Conservation (phyloP, 2,888 invertebrate genomes). For the Chesias legatella region DNA sequence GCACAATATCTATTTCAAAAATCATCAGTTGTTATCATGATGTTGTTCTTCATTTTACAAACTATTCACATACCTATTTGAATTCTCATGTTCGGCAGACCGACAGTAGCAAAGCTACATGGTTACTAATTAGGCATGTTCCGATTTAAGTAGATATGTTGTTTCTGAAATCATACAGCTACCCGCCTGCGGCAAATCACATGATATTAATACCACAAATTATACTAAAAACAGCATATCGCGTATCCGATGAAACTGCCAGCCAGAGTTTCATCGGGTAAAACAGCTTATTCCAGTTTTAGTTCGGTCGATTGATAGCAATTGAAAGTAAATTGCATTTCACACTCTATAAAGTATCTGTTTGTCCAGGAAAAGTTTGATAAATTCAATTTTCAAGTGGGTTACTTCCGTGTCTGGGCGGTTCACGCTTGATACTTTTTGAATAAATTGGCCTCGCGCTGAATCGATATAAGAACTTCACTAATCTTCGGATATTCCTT, state of each 20-base stretch:
- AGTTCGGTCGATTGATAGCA: slow-evolving; percentile 52
- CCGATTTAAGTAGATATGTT: no score
- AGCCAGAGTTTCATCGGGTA: neutral
- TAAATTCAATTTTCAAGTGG: slow-evolving; percentile 75
- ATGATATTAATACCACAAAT: no score
- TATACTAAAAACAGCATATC: no score
- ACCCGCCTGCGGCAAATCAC: no score
- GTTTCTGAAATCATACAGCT: no score
- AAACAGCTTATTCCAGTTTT: slow-evolving; percentile 21
- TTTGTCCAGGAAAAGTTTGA: slow-evolving; percentile 74
- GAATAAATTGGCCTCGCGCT: slow-evolving; percentile 68
- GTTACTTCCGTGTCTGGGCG: slow-evolving; percentile 68
- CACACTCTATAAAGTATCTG: slow-evolving; percentile 74
- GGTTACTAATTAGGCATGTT: no score
- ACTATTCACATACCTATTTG: no score
- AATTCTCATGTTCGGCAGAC: no score
- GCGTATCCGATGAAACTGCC: neutral
- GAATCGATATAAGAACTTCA: slow-evolving; percentile 60
- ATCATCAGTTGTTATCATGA: no score
- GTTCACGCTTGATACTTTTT: slow-evolving; percentile 72
- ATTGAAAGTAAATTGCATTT: slow-evolving; percentile 73
- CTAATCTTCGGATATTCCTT: slow-evolving; percentile 15
- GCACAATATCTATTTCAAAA: no score
- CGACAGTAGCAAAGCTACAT: no score
- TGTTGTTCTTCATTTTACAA: no score